Evolutionary conservation across 2,113 vertebrate species (phyloP), one percentile per base, ranked within the genome.

Genomic region (Varanus salvator): DNA sequence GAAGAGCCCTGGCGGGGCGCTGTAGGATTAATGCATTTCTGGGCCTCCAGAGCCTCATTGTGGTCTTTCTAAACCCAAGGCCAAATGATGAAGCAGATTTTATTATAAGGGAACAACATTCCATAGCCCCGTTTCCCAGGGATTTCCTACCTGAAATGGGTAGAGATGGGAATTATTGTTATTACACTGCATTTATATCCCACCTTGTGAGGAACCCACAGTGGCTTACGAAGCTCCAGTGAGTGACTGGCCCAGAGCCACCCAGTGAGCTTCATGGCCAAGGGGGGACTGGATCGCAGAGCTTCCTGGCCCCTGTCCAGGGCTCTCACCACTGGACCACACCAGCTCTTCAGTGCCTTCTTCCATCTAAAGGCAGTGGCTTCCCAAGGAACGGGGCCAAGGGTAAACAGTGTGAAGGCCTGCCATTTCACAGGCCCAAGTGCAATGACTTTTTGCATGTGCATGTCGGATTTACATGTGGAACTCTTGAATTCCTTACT

Each of bases 41-140:
- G 25, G 0, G 0, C 38, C 44, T 50, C 17, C 5, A 4, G 21
- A 54, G 44, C 0, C 1, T 31, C 54, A 6, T n/a, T 85, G 38
- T 0, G 0, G 1, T 82, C 7, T 68, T 54, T 31, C 72, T 54
- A 1, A 0, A 0, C 0, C 69, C 72, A 34, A 15, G 9, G 72
- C 31, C 44, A 17, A 68, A 48, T 77, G 11, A 31, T 8, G 25
- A 0, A 0, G 17, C 0, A 72, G 69, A 66, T 71, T n/a, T 66
- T 1, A 48, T 91, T 1, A 69, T 29, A n/a, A 14, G 74, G 14
- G 54, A 9, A 12, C 31, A 9, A 14, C 31, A 81, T 84, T 80
- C 6, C 64, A 31, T 74, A 90, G 23, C 50, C 78, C 44, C 14
- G 1, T 8, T 54, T 3, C 54, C 21, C 85, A 2, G 23, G 34